Base-by-base conservation (phyloP, 2,113 vertebrate species). In the Tonatia bakeri region DNA sequence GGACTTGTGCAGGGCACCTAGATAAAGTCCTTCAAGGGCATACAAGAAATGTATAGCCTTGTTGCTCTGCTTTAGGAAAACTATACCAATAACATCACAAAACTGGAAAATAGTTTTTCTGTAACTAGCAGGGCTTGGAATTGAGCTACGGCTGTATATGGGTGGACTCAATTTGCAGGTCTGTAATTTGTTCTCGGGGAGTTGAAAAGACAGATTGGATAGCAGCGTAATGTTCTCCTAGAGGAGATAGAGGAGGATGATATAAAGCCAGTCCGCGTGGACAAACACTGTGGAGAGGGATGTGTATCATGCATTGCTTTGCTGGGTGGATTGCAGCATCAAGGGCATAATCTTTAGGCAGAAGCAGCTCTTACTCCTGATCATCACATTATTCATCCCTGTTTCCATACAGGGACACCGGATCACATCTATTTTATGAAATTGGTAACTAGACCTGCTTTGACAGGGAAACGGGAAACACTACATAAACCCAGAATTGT, bases 141-240 rank as follows among this genome's bases (percentile, higher is more conserved):
- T 54, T 92, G 87, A 96, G 76, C 70, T 81, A 31, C 81, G 56
- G 47, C 73, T 87, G 22, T 92, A 59, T 76, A 67, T 50, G 77
- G 43, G 47, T 69, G 69, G 80, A 90, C 72, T 94, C 76, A 82
- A 83, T 96, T 95, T 95, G 45, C 67, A 96, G 88, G 69, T 89
- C 72, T 95, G n/a, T 81, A 86, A 94, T 97, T 96, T 96, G 84
- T 97, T 93, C 82, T 96, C 40, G 33, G 36, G 67, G n/a, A 94
- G 64, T 56, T 90, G 90, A 89, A 94, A 96, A 97, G 97, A 97
- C 67, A 93, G 47, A 98, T 88, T 70, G 64, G 45, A 40, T 52
- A 88, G 67, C 56, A 69, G n/a, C 0, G 3, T 11, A 56, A 36
- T 82, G 40, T 84, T 89, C 52, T 96, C 69, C 79, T 91, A 17